Evolutionary conservation across 2,888 invertebrate genomes (phyloP).

Genomic region (Deroplatys truncata): DNA sequence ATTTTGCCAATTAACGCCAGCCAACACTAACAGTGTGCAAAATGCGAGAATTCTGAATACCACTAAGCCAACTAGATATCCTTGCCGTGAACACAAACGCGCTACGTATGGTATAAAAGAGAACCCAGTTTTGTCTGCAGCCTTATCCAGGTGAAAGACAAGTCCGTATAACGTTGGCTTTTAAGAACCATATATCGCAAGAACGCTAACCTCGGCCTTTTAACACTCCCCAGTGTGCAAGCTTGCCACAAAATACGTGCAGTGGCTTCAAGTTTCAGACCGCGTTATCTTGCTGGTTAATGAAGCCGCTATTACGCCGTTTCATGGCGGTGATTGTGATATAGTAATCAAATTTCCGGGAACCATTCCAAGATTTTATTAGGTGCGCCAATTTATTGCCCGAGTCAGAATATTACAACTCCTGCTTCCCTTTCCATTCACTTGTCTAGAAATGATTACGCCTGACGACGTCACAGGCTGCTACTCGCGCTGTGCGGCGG

Average conservation of each 20-base stretch:
- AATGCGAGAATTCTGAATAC: no score
- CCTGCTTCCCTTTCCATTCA: background rate
- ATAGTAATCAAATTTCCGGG: conserved; percentile 11
- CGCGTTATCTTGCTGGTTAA: background rate
- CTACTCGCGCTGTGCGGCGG: background rate
- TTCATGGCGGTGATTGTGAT: conserved; percentile 1
- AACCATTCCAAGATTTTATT: conserved; percentile 2
- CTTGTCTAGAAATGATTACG: background rate
- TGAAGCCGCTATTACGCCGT: background rate
- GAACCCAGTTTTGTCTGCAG: background rate
- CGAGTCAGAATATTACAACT: background rate
- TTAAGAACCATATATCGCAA: background rate
- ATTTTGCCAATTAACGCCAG: no score
- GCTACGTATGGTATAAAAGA: no score
- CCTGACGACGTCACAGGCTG: background rate
- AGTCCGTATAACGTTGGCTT: no score
- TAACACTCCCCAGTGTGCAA: background rate
- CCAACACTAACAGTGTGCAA: no score
- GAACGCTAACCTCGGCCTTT: background rate
- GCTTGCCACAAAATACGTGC: background rate
- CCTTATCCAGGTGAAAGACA: background rate
- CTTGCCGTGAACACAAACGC: no score
- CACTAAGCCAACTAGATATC: no score
- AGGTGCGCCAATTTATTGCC: background rate
- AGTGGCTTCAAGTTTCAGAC: background rate